Base-by-base conservation (phyloP, 1,140 invertebrate genomes). In the Drosophila hydei region DNA sequence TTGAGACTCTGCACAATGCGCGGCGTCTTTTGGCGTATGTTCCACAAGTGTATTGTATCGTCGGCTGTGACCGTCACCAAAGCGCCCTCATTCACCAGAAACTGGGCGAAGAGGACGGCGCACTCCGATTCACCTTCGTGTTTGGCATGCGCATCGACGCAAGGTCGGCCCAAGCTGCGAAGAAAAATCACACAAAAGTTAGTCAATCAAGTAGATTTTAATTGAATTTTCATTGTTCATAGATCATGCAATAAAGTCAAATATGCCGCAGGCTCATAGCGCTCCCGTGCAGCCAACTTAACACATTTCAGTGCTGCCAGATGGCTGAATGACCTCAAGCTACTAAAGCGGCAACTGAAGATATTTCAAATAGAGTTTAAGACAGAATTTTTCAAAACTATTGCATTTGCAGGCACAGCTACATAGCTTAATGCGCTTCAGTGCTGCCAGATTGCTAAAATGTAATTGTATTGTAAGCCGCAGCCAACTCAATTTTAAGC, bases 31-130 rank as follows among this genome's bases (percentile, higher is more conserved):
- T 98, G 97, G 71, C 97, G 94, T 92, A 98, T 98, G 93, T 97
- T 99, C 99, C 99, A 99, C 71, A 99, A 94, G 93, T 99, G 98
- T 48, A 99, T 92, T 72, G 95, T 96, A 92, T 99, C 98, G 92
- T 99, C 98, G 2, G 97, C 95, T 45, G 98, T 98, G 58, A 97
- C 97, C 4, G 97, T 98, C 59, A 99, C 95, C 43, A 99, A 93
- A 19, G 96, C 97, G 73, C 98, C 99, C 93, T 99, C 98, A 93
- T 99, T 99, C 72, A 98, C 94, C 55, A 99, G 93, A 92, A 99
- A 99, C 89, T 96, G 94, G 61, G 99, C 94, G 92, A 98, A 97
- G 70, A 97, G 93, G 8, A 99, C 97, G 25, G 96, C 95, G 70
- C 93, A 94, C 77, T 93, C 93, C n/a, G 91, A 91, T 42, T 92